A percentile compares a stretch with the other conserved stretches of the same genome.
Conservation (phyloP, 2,888 invertebrate genomes). For the Lutraria lutraria region DNA sequence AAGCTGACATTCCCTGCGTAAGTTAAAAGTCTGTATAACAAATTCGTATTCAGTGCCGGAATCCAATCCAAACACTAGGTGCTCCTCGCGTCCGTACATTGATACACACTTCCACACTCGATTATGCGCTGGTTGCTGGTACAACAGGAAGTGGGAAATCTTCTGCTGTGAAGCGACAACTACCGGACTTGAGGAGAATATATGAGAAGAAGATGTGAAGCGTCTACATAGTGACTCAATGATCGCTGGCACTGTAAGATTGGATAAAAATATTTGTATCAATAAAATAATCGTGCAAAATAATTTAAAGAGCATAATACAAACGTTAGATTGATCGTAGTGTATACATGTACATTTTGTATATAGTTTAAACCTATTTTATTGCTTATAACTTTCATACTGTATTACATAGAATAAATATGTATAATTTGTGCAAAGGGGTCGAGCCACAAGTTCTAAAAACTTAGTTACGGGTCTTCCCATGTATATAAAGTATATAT, state of each 20-base stretch:
- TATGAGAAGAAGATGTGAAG: constrained; percentile 82
- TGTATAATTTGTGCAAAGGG: too few species aligned
- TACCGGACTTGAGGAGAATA: constrained; percentile 83
- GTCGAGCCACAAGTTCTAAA: too few species aligned
- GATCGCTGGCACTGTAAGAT: constrained; percentile 82
- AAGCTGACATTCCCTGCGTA: constrained; percentile 83
- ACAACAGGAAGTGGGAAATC: constrained; percentile 82
- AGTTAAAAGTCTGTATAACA: constrained; percentile 82
- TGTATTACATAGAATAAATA: too few species aligned
- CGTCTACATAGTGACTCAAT: constrained; percentile 79
- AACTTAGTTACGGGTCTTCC: too few species aligned
- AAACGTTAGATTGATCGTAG: too few species aligned
- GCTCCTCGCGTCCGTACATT: constrained; percentile 81
- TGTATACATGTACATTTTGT: too few species aligned
- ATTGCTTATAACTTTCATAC: too few species aligned
- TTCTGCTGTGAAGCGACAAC: constrained; percentile 78
- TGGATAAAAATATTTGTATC: too few species aligned
- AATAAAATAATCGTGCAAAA: too few species aligned
- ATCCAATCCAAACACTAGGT: constrained; percentile 82
- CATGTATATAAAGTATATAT: too few species aligned
- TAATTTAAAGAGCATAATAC: too few species aligned
- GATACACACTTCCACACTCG: constrained; percentile 83
- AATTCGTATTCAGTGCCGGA: constrained; percentile 82
- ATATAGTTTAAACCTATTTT: too few species aligned
- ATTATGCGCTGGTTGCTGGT: constrained; percentile 77